Evolutionary conservation across 2,888 invertebrate species (phyloP).

Genomic region (Sinohyriopsis cumingii): DNA sequence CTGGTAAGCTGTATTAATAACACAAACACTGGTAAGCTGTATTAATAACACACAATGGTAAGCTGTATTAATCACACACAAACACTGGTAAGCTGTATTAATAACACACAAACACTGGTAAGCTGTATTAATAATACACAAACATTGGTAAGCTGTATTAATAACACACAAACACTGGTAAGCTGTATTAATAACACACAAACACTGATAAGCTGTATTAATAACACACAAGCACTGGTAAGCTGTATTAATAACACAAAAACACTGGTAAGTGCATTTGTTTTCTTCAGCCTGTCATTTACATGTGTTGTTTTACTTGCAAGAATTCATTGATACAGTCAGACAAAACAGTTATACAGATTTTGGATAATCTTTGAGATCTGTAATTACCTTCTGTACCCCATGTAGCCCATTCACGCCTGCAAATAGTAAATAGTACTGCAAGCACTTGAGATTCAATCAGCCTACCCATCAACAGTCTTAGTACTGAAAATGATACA

Average conservation of each 20-base stretch:
- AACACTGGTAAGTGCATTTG: constrained; percentile 53
- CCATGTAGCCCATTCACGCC: too few species aligned
- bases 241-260: constrained; percentile 67
- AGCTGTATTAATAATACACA: constrained; percentile 67
- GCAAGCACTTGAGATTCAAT: too few species aligned
- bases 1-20: too few species aligned
- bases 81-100: constrained; percentile 68
- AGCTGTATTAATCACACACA: constrained; percentile 67
- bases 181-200: constrained; percentile 67
- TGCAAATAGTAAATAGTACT: too few species aligned
- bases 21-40: constrained; percentile 69
- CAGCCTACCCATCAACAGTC: too few species aligned
- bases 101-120: constrained; percentile 70
- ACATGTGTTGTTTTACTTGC: too few species aligned
- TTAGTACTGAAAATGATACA: too few species aligned
- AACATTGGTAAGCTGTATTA: constrained; percentile 68
- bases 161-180: constrained; percentile 70
- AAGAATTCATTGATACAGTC: too few species aligned
- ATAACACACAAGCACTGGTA: constrained; percentile 70
- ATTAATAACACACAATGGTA: constrained; percentile 69
- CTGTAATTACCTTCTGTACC: too few species aligned
- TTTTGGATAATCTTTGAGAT: too few species aligned
- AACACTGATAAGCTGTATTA: constrained; percentile 68
- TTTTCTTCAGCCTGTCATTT: neutral
- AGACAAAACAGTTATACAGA: too few species aligned